Evolutionary conservation across 2,888 invertebrate genomes (phyloP), one percentile per base, ranked within the genome.

Genomic region (Leptura quadrifasciata): DNA sequence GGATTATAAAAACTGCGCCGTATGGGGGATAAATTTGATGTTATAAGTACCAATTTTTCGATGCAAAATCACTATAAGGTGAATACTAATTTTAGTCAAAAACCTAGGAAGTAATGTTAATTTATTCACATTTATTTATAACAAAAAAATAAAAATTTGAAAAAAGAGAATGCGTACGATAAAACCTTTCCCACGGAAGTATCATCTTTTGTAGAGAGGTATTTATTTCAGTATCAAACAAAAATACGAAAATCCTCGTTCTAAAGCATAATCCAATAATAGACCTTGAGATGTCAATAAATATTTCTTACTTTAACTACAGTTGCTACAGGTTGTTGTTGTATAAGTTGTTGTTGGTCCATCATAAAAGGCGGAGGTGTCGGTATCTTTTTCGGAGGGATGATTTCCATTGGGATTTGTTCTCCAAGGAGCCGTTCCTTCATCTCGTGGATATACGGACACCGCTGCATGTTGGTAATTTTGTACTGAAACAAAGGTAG

Each of bases 381-480:
- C 77, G 88, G 87, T 73, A 88, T 86, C 85, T 90, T 89, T 85
- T 91, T 91, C 75, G 91, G 89, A 76, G 90, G 90, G 86, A 92
- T 90, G 85, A 91, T 91, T 86, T 92, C 93, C 90, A 93, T 91
- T 83, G 93, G 92, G 87, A 92, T 89, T 88, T 92, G 92, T 88
- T 94, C 93, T 87, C 94, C 94, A 85, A 96, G 92, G 90, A 96
- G 92, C 87, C 96, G 94, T 93, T 96, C 96, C 92, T 96, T 95
- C 96, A 96, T 96, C 93, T 96, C 96, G 92, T 96, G 95, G 90
- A 96, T 94, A 92, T 96, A 96, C 87, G 96, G 96, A 92, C 95
- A 96, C 91, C 96, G 93, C 92, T 94, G 95, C 94, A 94, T 95
- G 90, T 92, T 93, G 91, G 92, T 86, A 76, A 88, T 83, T 85